These are phyloP conservation scores for Liolophura sinensis DNA, from an alignment of 1,140 invertebrate species.

Conservation along the genomic window DNA sequence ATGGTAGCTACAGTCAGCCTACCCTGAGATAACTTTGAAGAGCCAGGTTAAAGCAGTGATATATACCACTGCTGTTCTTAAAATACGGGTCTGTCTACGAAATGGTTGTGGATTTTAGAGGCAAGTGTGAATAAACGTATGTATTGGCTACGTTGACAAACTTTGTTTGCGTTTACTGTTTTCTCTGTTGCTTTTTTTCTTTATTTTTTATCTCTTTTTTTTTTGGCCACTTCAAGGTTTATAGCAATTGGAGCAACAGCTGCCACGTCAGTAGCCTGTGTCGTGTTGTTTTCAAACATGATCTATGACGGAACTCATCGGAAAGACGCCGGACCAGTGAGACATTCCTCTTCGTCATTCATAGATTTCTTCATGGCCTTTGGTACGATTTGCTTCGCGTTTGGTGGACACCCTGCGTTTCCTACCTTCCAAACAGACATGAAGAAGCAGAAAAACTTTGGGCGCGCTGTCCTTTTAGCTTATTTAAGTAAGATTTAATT, in stretches of 20 bases:
- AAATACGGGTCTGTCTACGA: too few relatives aligned
- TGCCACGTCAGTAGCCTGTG: constrained; percentile 43
- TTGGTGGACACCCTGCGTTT: constrained; percentile 58
- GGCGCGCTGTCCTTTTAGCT: constrained; percentile 51
- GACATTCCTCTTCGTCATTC: constrained; percentile 24
- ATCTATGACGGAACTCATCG: constrained; percentile 15
- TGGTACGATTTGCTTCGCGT: constrained; percentile 60
- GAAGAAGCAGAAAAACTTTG: constrained; percentile 56
- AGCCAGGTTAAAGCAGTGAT: too few relatives aligned
- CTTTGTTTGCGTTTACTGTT: too few relatives aligned
- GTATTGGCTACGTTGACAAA: too few relatives aligned
- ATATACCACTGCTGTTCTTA: too few relatives aligned
- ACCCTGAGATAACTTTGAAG: too few relatives aligned
- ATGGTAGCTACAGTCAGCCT: too few relatives aligned
- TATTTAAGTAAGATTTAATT: constrained; percentile 48
- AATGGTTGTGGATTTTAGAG: too few relatives aligned
- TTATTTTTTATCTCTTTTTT: too few relatives aligned
- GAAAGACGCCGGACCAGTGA: constrained; percentile 1
- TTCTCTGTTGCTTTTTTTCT: too few relatives aligned
- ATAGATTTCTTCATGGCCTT: constrained; percentile 55
- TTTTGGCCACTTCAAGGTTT: constrained; percentile 27
- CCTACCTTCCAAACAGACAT: constrained; percentile 62
- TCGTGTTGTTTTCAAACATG: constrained; percentile 37
- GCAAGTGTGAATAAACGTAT: too few relatives aligned
- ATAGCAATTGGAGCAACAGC: constrained; percentile 48